Percentiles rank a stretch among this genome's conserved stretches.
Evolutionary conservation across 1,140 invertebrate genomes (phyloP).

Genomic region (Chionoecetes opilio): DNA sequence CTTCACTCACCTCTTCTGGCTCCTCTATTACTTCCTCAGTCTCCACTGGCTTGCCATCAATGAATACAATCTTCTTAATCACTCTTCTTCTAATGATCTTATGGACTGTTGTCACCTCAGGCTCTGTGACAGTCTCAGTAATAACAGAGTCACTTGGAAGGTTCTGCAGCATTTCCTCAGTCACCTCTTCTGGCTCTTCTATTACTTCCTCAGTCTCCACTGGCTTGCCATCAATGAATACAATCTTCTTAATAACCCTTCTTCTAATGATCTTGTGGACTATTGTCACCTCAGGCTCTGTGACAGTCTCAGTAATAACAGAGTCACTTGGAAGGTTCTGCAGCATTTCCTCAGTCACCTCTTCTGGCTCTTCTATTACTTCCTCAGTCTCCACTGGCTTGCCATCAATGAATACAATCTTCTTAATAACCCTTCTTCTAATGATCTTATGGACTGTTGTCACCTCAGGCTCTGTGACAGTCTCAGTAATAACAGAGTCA

Average conservation of each 20-base stretch:
- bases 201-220: conserved; percentile 71
- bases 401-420: too few relatives aligned
- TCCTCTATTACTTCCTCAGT: conserved; percentile 67
- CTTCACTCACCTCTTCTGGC: conserved; percentile 37
- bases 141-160: conserved; percentile 32
- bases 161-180: conserved; percentile 46
- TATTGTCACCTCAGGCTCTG: conserved; percentile 35
- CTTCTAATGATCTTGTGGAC: conserved; percentile 33
- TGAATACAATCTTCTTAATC: conserved; percentile 49
- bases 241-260: conserved; percentile 42
- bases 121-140: conserved; percentile 39
- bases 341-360: not conserved
- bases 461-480: too few relatives aligned
- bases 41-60: conserved; percentile 62
- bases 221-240: conserved; percentile 64
- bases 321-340: not conserved
- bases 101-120: conserved; percentile 52
- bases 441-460: too few relatives aligned
- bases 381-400: conserved; percentile 42
- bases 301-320: conserved; percentile 32
- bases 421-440: too few relatives aligned
- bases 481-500: too few relatives aligned
- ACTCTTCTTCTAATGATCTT: conserved; percentile 34
- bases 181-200: conserved; percentile 71
- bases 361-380: conserved; percentile 24